Evolutionary conservation across 1,140 invertebrate genomes (phyloP).

Genomic region (Drosophila oshimai): DNA sequence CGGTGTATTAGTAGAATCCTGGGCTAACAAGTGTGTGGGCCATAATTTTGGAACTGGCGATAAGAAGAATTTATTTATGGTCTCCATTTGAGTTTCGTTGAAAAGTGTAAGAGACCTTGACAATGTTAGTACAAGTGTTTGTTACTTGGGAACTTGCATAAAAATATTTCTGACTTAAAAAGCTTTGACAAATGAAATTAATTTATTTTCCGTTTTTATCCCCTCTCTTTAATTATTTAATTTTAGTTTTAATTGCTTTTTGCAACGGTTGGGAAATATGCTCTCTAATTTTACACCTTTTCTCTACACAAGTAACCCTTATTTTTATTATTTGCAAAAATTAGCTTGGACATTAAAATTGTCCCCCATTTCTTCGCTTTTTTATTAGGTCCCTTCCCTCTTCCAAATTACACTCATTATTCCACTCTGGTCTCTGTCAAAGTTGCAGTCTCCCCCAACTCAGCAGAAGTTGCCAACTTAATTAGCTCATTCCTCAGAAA

Average conservation of each 20-base stretch:
- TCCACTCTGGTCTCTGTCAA: conserved; percentile 23
- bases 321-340: not conserved
- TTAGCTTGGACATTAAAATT: not conserved
- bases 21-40: not conserved
- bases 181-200: too few relatives aligned
- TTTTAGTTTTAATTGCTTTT: too few relatives aligned
- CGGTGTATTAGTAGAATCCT: not conserved
- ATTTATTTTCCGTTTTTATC: too few relatives aligned
- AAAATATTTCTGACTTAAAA: too few relatives aligned
- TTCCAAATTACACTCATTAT: conserved; percentile 18
- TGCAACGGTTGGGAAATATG: too few relatives aligned
- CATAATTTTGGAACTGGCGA: conserved; percentile 6
- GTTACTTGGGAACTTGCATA: too few relatives aligned
- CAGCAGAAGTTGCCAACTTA: conserved; percentile 18
- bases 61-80: conserved; percentile 24
- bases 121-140: too few relatives aligned
- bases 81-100: not conserved
- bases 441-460: conserved; percentile 22
- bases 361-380: not conserved
- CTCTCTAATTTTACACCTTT: not conserved
- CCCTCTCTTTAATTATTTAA: too few relatives aligned
- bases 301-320: not conserved
- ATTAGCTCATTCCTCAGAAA: conserved; percentile 24
- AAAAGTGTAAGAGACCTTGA: not conserved
- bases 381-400: not conserved